Evolutionary conservation across 2,888 invertebrate species (phyloP).

Genomic region (Junonia oenone): DNA sequence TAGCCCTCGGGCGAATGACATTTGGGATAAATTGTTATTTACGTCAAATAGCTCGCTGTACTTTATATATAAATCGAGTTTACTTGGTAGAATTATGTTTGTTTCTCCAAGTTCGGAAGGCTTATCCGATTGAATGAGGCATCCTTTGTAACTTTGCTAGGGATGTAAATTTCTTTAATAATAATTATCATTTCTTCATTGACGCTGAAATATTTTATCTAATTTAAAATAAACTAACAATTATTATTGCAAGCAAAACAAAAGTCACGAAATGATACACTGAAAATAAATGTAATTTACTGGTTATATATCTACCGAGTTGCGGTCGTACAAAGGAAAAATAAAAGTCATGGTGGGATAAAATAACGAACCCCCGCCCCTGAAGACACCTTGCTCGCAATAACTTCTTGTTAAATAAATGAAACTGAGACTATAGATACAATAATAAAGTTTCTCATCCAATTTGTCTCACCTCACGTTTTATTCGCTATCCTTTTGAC

Average conservation of each 20-base stretch:
- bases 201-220: too few relatives aligned
- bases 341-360: neutral
- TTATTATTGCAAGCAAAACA: neutral
- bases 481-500: constrained; percentile 60
- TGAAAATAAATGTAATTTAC: neutral
- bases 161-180: neutral
- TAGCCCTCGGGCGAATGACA: constrained; percentile 34
- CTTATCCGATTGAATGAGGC: neutral
- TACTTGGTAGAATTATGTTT: constrained; percentile 1
- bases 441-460: constrained; percentile 66
- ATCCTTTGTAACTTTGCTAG: neutral
- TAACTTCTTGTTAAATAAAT: constrained; percentile 20
- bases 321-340: neutral
- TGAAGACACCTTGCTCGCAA: constrained; percentile 5
- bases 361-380: constrained; percentile 1
- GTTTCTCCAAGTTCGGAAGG: neutral
- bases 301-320: neutral
- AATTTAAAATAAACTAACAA: neutral
- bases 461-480: constrained; percentile 71
- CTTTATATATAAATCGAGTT: constrained; percentile 7
- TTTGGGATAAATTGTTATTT: constrained; percentile 38
- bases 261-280: neutral
- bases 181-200: too few relatives aligned
- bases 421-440: constrained; percentile 27
- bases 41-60: constrained; percentile 25